These are phyloP conservation scores for Phrynocephalus guinanensis DNA, from an alignment of 2,797 vertebrate genomes.

Conservation along the genomic window DNA sequence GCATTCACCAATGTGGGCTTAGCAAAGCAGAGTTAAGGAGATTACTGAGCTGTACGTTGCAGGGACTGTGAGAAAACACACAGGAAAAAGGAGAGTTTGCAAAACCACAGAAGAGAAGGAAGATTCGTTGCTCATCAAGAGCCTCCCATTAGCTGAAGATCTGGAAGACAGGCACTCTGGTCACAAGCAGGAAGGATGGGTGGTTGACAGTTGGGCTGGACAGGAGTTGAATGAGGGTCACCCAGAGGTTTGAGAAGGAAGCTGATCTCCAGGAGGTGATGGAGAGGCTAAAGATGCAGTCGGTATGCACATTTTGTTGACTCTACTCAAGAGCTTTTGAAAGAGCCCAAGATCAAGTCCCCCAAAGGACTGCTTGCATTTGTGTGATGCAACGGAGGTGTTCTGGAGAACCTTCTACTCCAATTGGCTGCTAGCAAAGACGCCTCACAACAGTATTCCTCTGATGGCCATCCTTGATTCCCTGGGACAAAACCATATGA, in stretches of 20 bases:
- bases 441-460: too few species aligned
- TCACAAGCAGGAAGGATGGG: accelerated
- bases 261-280: background rate
- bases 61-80: background rate
- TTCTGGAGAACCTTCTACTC: too few species aligned
- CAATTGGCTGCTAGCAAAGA: too few species aligned
- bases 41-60: background rate
- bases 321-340: background rate
- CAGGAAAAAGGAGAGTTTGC: background rate
- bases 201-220: background rate
- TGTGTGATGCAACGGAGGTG: too few species aligned
- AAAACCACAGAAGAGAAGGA: background rate
- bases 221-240: background rate
- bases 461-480: too few species aligned
- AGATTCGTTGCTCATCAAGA: background rate
- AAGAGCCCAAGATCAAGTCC: background rate
- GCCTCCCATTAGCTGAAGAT: background rate
- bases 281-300: too few species aligned
- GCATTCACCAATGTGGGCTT: constrained; percentile 9
- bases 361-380: background rate
- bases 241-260: background rate
- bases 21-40: background rate
- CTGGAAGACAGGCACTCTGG: background rate
- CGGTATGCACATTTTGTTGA: too few species aligned
- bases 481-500: too few species aligned